These are phyloP conservation scores for Holacanthella duospinosa DNA, from an alignment of 2,888 invertebrate species.

Conservation along the genomic window DNA sequence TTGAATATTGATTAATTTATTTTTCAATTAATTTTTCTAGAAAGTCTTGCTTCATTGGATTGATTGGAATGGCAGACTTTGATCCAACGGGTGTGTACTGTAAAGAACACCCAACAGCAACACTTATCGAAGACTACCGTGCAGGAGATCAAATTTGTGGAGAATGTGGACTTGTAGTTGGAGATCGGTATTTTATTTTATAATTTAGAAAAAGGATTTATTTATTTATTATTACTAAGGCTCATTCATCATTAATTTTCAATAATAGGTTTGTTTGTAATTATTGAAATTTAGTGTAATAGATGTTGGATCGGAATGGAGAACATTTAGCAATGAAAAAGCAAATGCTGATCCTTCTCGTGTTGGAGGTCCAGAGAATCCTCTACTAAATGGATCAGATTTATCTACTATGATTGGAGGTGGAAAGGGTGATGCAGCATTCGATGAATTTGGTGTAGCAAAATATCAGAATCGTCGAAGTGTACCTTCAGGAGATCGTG, in stretches of 20 bases:
- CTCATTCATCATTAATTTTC: not conserved
- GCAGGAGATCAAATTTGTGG: slow-evolving; percentile 99
- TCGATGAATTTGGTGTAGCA: slow-evolving; percentile 67
- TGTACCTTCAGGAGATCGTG: slow-evolving; percentile 92
- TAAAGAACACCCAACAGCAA: slow-evolving; percentile 88
- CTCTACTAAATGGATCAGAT: slow-evolving; percentile 86
- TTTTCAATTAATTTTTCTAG: no score
- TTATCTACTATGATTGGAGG: slow-evolving; percentile 86
- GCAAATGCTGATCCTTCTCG: slow-evolving; percentile 94
- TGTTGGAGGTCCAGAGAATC: slow-evolving; percentile 99
- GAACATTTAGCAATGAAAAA: slow-evolving; percentile 98
- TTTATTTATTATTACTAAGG: not conserved
- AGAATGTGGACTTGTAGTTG: slow-evolving; percentile 98
- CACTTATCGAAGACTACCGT: slow-evolving; percentile 93
- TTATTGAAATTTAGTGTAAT: slow-evolving; percentile 64
- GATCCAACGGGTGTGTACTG: slow-evolving; percentile 55
- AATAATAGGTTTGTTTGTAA: not conserved
- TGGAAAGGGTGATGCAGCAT: slow-evolving; percentile 64
- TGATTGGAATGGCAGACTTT: not conserved
- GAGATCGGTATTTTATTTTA: slow-evolving; percentile 66
- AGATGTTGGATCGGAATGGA: slow-evolving; percentile 99
- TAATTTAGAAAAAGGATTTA: not conserved
- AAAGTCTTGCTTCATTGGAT: no score
- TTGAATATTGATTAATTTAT: not conserved
- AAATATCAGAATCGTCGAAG: slow-evolving; percentile 56